Evolutionary conservation across 2,797 vertebrate species (phyloP), one percentile per base, ranked within the genome.

Genomic region (Furcifer pardalis): DNA sequence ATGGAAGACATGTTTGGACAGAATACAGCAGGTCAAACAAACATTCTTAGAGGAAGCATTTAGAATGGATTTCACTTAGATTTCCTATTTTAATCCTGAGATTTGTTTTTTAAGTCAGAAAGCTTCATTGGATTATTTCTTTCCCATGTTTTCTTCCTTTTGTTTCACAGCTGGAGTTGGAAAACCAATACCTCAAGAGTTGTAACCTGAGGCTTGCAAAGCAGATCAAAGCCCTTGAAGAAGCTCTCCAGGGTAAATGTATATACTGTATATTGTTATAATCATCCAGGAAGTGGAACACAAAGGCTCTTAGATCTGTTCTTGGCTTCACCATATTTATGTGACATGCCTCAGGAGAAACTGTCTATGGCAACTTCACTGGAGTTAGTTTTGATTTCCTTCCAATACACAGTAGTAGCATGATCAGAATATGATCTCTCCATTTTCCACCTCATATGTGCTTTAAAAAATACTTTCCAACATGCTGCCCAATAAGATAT

Each of bases 141-240:
- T 87, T 87, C 83, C 30, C 72, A 7, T 85, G 73, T 88, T 85
- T 89, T 10, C 88, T 90, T 25, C 87, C 88, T 69, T n/a, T 89
- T 84, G 60, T 89, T 92, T 92, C 88, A 49, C 91, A 99, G 98
- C 97, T 99, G 94, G 98, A 99, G 93, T 93, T 96, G 42, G 98
- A 98, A 94, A 99, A 98, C 95, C 97, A 97, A 90, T 96, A 97
- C 85, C 90, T 98, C 92, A 98, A 97, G 94, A 94, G 92, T 91
- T 95, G 93, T 78, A 99, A 98, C 92, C 90, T 95, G 92, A 97
- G 94, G 83, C 97, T 98, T 92, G 94, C 91, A 0, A 97, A 97
- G 69, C 97, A 98, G 94, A 97, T 98, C 77, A 93, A 95, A 91
- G 77, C 95, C 77, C 96, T 99, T 90, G 97, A 97, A 89, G 97